phyloP scores from a whole-genome alignment of 37 sponge, comb jelly and placozoan genomes.

The Diacarnus erythraeanus region DNA sequence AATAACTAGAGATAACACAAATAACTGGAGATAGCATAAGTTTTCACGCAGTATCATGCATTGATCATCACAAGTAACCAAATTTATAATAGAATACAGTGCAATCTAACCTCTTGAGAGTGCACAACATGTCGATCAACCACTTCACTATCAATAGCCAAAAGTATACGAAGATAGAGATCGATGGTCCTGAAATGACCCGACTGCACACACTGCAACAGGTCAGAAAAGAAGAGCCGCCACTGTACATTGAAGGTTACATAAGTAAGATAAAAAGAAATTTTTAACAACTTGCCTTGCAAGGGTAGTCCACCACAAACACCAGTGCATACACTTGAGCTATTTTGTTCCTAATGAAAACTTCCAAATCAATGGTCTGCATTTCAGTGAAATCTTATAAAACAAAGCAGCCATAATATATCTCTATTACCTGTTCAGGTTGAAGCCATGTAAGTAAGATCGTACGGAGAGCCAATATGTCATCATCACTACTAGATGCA shows the following conservation, averaged over 20 bases:
- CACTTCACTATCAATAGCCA: conserved; percentile 81
- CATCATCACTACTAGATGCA: conserved; percentile 55
- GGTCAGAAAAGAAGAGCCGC: conserved; percentile 77
- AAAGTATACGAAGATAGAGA: conserved; percentile 69
- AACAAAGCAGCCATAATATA: background rate
- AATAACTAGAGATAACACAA: background rate
- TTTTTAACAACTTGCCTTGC: conserved; percentile 23
- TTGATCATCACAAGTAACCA: background rate
- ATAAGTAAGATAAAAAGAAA: background rate
- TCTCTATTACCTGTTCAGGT: background rate
- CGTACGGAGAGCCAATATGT: conserved; percentile 41
- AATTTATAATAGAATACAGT: too few relatives aligned
- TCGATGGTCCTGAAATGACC: conserved; percentile 41
- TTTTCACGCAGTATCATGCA: background rate
- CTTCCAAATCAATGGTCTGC: conserved; percentile 7
- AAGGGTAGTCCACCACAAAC: conserved; percentile 78
- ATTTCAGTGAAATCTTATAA: background rate
- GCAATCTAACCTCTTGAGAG: conserved; percentile 61
- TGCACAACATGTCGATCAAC: conserved; percentile 77
- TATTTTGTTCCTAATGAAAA: conserved; percentile 79
- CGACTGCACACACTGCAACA: conserved; percentile 43
- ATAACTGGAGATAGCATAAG: background rate
- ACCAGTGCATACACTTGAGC: conserved; percentile 67
- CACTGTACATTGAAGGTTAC: conserved; percentile 75
- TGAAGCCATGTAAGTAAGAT: conserved; percentile 71